Base-by-base conservation (phyloP, 2,113 vertebrate genomes). In the Vulpes vulpes region DNA sequence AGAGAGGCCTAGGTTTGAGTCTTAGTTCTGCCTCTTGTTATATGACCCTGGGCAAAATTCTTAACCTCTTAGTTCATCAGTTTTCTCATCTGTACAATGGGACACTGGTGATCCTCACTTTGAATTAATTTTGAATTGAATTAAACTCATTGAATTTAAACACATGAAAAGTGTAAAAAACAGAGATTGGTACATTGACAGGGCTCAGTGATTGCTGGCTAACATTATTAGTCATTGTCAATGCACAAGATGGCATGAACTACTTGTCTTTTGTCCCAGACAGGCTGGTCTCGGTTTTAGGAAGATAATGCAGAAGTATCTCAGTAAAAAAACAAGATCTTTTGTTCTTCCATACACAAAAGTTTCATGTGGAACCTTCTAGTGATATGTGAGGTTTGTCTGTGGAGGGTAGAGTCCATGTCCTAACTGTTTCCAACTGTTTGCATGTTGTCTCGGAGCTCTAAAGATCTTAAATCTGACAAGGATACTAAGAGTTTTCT, bases 81-180 rank as follows among this genome's bases (percentile, higher is more conserved):
- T 78, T 80, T 96, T 20, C 25, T 51, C 20, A 53, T 90, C 25
- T 95, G 23, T 59, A 25, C 30, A 91, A 11, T 60, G 38, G 55
- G 55, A 79, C 27, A 64, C 20, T 43, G 32, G n/a, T 76, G 89
- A 93, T 83, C 71, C 23, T 80, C 27, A 43, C 11, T 51, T 94
- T 86, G 32, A 23, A 79, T 74, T 80, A 64, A 59, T 89, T 93
- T 97, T 76, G 65, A 94, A 25, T 60, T 8, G 25, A 76, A 86
- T 90, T 57, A 74, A 79, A 65, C 27, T 76, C 57, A 89, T 65
- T 81, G 27, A 65, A 81, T 85, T 35, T 71, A 62, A 85, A 27
- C 60, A 81, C 2, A 38, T 3, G 51, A 38, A 83, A 82, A 73
- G 51, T 49, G 19, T 55, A 27, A 89, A 65, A 59, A 35, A 17